Base-by-base conservation (phyloP, 2,113 vertebrate species). In the Sinosuthora webbiana region DNA sequence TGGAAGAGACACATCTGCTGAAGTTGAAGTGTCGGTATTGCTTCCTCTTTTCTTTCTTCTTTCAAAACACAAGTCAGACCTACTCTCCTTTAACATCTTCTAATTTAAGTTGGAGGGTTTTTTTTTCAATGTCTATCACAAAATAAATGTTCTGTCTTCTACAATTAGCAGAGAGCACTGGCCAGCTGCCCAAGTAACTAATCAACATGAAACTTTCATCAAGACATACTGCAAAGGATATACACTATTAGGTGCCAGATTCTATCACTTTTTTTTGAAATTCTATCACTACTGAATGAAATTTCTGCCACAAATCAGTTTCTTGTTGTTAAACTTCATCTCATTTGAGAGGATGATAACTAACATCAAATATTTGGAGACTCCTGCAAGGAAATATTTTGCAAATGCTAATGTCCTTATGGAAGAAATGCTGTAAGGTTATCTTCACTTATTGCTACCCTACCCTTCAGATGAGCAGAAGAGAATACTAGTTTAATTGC, bases 171-270 rank as follows among this genome's bases (percentile, higher is more conserved):
- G 71, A 78, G 60, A 92, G 7, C 24, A 19, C 53, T 92, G 90
- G 65, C 64, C 52, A 76, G 56, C 67, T 93, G 83, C 95, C 88
- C 76, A 90, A 63, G n/a, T 71, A 71, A 89, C 56, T 87, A 88
- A 87, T 90, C 76, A 83, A 78, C 60, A 80, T 53, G 37, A 88
- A 95, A 86, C 67, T 68, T 96, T 86, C 47, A 93, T 80, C 64
- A 71, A 88, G 79, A 77, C 59, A 47, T 37, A 20, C 41, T 71
- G 37, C 25, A 88, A 87, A 90, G 25, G 10, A 23, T 64, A 75
- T 30, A n/a, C 16, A 37, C 16, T 28, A 23, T 50, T 57, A 55
- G 6, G 9, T 71, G 33, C 31, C 76, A 80, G 75, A 57, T 77
- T 67, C 44, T 79, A 60, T 35, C 24, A 41, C 37, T 78, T n/a